A percentile compares a stretch with the other conserved stretches of the same genome.
phyloP scores from a whole-genome alignment of 2,888 invertebrate species.

The Aspidapion aeneum region DNA sequence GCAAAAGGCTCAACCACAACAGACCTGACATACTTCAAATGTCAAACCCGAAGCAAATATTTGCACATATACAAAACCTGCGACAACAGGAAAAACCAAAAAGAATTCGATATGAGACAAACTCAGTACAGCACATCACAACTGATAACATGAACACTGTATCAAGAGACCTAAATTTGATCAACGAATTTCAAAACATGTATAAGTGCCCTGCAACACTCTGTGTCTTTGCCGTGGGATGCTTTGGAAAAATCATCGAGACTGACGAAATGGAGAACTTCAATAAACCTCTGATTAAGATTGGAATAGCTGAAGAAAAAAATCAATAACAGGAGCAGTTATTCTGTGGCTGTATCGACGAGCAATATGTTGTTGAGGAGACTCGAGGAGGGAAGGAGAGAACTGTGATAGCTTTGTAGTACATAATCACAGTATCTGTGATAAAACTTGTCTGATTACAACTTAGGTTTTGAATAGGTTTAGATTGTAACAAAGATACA shows the following conservation, averaged over 20 bases:
- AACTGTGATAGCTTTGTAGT: too few species aligned
- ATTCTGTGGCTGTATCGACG: slow-evolving; percentile 14
- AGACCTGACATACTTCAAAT: slow-evolving; percentile 5
- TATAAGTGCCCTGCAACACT: slow-evolving; percentile 11
- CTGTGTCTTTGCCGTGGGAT: slow-evolving; percentile 9
- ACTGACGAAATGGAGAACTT: slow-evolving; percentile 6
- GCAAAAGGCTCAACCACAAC: slow-evolving; percentile 1
- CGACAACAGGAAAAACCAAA: slow-evolving; percentile 15
- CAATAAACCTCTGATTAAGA: slow-evolving; percentile 1
- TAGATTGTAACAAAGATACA: too few species aligned
- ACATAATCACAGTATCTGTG: too few species aligned
- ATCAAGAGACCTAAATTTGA: slow-evolving; percentile 6
- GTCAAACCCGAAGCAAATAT: slow-evolving; percentile 12
- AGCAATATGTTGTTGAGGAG: too few species aligned
- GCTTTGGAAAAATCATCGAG: slow-evolving; percentile 10
- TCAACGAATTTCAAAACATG: slow-evolving; percentile 9
- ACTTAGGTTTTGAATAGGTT: too few species aligned
- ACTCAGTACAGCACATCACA: slow-evolving; percentile 10
- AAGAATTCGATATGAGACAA: slow-evolving; percentile 10
- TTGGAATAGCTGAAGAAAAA: slow-evolving; percentile 1
- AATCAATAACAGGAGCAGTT: slow-evolving; percentile 1
- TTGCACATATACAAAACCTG: slow-evolving; percentile 15
- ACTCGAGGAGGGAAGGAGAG: too few species aligned
- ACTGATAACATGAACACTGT: neutral
- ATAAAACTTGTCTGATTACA: too few species aligned